Base-by-base conservation (phyloP, 2,797 vertebrate genomes). In the Strix occidentalis region DNA sequence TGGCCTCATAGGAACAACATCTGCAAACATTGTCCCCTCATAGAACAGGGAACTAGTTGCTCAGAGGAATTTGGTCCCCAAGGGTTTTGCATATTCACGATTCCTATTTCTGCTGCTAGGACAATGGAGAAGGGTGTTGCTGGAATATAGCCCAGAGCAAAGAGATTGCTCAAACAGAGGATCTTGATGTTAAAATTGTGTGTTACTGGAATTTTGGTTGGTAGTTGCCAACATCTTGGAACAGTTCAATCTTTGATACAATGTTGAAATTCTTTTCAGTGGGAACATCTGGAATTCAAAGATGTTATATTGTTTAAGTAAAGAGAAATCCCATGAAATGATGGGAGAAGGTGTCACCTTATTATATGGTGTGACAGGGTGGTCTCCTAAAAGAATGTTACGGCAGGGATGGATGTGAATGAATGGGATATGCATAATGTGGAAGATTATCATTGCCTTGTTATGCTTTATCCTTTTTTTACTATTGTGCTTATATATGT, bases 91-190 rank as follows among this genome's bases (percentile, higher is more conserved):
- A 29, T 89, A 66, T 82, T 95, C 83, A 48, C 74, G 74, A 66
- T 61, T 88, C 77, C 48, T 91, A 63, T 95, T 96, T 93, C 82
- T 95, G 43, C 74, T 94, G 33, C 58, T 93, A 74, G 74, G 80
- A 97, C 89, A 96, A 93, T 90, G 68, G 94, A 89, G 85, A 93
- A 95, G 91, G 88, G 80, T 95, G 94, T 95, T 94, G 70, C 94
- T 96, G 94, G 95, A 95, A 84, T 74, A 63, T 20, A 84, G 90
- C 88, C 93, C 84, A 83, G 80, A 93, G 66, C 84, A 95, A 88
- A 94, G 48, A 84, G 15, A 91, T 90, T 93, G 89, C 84, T 94
- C 88, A 93, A 95, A 85, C 90, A 96, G 81, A 95, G 64, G 78
- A 81, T 95, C 92, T 74, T 69, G 50, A 82, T 92, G 60, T 77